Base-by-base conservation (phyloP, 2,797 vertebrate species). In the Melanotaenia nigrans region DNA sequence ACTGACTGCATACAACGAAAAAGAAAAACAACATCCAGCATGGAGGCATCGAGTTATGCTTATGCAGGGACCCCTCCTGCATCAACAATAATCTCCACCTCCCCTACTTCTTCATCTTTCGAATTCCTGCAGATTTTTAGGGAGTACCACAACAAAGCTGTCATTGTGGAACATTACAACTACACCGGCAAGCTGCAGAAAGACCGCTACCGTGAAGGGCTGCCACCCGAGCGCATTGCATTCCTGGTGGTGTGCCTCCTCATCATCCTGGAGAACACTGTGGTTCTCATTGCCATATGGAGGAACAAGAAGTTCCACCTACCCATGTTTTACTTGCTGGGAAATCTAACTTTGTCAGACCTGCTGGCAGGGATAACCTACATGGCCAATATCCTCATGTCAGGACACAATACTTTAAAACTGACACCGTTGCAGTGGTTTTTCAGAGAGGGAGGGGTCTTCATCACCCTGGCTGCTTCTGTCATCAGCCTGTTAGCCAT, bases 321-420 rank as follows among this genome's bases (percentile, higher is more conserved):
- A 65, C 96, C 96, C 65, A 97, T 97, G 96, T 97, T 96, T 77
- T 96, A 96, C 84, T 91, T 97, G n/a, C 90, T 97, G 61, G 96
- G 96, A 40, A 97, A 96, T 82, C 91, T 97, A 83, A 95, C 96
- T 38, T 78, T 97, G 28, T 97, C 96, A 0, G 96, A 97, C 81
- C 85, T 97, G 58, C 89, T 97, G 85, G 96, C 96, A 0, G 96
- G 96, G 7, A 92, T 96, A 63, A 91, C 96, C 5, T 97, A 97
- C 62, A 95, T 95, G 80, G 90, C 94, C 73, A 97, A 97, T 84
- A 96, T 97, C 72, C 59, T 96, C 62, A 91, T 96, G 89, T 97
- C 96, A 0, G 96, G 96, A 51, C 90, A 89, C 7, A 92, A 93
- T 62, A 97, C 96, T 1, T 81, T 97, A 35, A 93, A 84, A 38